Conservation (phyloP, 2,113 vertebrate genomes). For the Chloebia gouldiae region DNA sequence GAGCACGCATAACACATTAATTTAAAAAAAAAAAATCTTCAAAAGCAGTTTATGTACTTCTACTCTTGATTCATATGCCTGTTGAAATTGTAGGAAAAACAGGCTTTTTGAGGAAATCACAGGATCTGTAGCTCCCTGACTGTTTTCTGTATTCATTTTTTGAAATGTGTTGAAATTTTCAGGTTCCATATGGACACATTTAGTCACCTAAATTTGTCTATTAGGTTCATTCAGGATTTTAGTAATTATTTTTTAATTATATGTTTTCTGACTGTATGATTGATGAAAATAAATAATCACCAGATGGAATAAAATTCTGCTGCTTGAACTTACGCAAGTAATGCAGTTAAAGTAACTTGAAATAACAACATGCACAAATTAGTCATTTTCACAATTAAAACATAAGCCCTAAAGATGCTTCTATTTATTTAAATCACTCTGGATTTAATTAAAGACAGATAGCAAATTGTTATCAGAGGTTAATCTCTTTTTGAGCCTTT, state of each 20-base stretch:
- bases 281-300: constrained; percentile 35
- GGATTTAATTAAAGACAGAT: not conserved
- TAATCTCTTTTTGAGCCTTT: not conserved
- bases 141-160: not conserved
- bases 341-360: not conserved
- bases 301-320: constrained; percentile 9
- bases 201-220: not conserved
- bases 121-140: not conserved
- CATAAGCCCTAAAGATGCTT: not conserved
- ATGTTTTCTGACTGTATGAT: not conserved
- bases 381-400: not conserved
- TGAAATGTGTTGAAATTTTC: not conserved
- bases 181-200: not conserved
- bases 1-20: not conserved
- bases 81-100: not conserved
- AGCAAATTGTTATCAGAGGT: not conserved
- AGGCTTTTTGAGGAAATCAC: not conserved
- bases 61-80: not conserved
- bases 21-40: not conserved
- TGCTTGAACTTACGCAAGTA: not conserved
- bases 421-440: not conserved
- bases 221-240: not conserved
- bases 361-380: not conserved
- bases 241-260: not conserved
- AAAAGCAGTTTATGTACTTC: not conserved